Base-by-base conservation (phyloP, 2,888 invertebrate species). In the Atrina japonica region DNA sequence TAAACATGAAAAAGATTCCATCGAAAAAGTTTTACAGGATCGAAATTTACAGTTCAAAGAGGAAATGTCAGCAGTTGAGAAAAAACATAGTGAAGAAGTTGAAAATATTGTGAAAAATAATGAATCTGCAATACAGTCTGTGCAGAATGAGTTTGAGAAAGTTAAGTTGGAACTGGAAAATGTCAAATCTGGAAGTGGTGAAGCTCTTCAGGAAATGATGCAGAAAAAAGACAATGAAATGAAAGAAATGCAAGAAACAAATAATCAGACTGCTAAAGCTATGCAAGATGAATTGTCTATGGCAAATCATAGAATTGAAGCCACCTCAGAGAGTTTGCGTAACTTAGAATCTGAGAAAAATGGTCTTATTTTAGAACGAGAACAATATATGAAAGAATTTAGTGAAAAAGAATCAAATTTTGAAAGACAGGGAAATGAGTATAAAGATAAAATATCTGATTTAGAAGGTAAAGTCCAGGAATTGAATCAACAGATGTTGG, bases 401-500 rank as follows among this genome's bases (percentile, higher is more conserved):
- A 23, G 5, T 9, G 5, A 23, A 16, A 56, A 40, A 41, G 30
- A 35, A 21, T 56, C 56, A 21, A 2, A 27, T 2, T 35, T 30
- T 11, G 11, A 56, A 29, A 52, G 29, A 53, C 21, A 27, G n/a
- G n/a, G 18, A 9, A 52, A 35, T 3, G 40, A 29, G 1, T 56
- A n/a, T 3, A 35, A 43, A 43, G 40, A 56, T 1, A 56, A 14
- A 21, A 11, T 56, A 6, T 18, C 56, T 27, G 56, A 23, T 35
- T 35, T 56, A 40, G 35, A 56, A n/a, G 56, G 23, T 14, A 65
- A 75, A 50, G 23, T 72, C 9, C 40, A 64, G 43, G 70, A 75
- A 23, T 52, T 53, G 25, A 71, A 73, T 35, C 74, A 77, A n/a
- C 64, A 78, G 25, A 16, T 82, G 43, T 68, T 75, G 52, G 45